Percentiles rank a stretch among this genome's conserved stretches.
Evolutionary conservation across 2,888 invertebrate species (phyloP).

Genomic region (Acronicta alni): DNA sequence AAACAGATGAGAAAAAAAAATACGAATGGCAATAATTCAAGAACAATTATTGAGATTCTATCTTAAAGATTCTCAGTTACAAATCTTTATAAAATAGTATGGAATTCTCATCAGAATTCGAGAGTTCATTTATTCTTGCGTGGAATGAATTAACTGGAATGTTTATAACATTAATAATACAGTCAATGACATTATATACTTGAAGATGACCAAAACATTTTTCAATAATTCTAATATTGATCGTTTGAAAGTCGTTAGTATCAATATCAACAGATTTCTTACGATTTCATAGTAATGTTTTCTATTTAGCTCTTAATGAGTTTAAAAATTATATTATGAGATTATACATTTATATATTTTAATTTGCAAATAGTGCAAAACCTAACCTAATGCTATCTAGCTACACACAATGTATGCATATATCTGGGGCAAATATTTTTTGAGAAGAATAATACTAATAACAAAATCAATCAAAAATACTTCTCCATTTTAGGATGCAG

Average conservation of each 20-base stretch:
- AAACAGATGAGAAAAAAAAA: slow-evolving; percentile 9
- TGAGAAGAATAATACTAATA: slow-evolving; percentile 27
- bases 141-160: slow-evolving; percentile 56
- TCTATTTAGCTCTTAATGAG: no score
- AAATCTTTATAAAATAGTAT: slow-evolving; percentile 14
- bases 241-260: not conserved
- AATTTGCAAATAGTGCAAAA: slow-evolving; percentile 25
- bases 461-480: slow-evolving; percentile 16
- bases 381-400: slow-evolving; percentile 17
- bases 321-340: not conserved
- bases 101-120: not conserved
- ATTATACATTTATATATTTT: slow-evolving; percentile 1
- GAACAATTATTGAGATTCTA: slow-evolving; percentile 32
- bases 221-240: slow-evolving; percentile 11
- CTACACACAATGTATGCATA: slow-evolving; percentile 14
- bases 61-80: not conserved
- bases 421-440: slow-evolving; percentile 20
- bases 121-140: slow-evolving; percentile 18
- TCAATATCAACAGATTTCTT: no score
- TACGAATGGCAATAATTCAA: slow-evolving; percentile 1
- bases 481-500: slow-evolving; percentile 73
- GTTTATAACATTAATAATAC: slow-evolving; percentile 28
- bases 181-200: slow-evolving; percentile 4
- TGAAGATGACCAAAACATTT: not conserved
- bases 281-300: no score